Evolutionary conservation across 2,888 invertebrate genomes (phyloP).

Genomic region (Nemotelus pantherinus): DNA sequence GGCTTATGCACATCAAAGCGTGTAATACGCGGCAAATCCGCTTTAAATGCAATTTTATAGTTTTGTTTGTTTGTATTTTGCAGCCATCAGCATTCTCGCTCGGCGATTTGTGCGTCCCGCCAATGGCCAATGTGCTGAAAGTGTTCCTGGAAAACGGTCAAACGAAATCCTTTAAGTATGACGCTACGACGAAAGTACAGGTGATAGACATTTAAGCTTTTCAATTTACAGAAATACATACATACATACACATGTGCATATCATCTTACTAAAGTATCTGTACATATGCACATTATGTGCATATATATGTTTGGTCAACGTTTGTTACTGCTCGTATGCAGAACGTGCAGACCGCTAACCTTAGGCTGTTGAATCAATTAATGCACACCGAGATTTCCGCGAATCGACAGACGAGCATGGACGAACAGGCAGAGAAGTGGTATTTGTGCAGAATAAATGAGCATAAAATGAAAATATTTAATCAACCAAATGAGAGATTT

Average conservation of each 20-base stretch:
- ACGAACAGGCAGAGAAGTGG: no score
- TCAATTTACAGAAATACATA: background rate
- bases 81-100: constrained; percentile 86
- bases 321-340: no score
- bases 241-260: background rate
- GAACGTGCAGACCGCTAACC: no score
- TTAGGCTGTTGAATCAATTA: no score
- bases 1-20: constrained; percentile 29
- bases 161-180: constrained; percentile 95
- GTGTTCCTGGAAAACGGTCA: constrained; percentile 96
- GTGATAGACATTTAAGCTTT: constrained; percentile 56
- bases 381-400: no score
- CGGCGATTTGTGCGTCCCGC: constrained; percentile 84
- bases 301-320: background rate
- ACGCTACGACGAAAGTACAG: constrained; percentile 86
- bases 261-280: background rate
- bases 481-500: no score
- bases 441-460: no score
- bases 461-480: no score
- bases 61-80: constrained; percentile 26
- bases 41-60: constrained; percentile 23
- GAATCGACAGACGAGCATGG: no score
- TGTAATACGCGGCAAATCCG: constrained; percentile 22
- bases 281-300: background rate
- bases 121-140: constrained; percentile 94